Conservation (phyloP, 2,888 invertebrate species). For the Ophraella communa region DNA sequence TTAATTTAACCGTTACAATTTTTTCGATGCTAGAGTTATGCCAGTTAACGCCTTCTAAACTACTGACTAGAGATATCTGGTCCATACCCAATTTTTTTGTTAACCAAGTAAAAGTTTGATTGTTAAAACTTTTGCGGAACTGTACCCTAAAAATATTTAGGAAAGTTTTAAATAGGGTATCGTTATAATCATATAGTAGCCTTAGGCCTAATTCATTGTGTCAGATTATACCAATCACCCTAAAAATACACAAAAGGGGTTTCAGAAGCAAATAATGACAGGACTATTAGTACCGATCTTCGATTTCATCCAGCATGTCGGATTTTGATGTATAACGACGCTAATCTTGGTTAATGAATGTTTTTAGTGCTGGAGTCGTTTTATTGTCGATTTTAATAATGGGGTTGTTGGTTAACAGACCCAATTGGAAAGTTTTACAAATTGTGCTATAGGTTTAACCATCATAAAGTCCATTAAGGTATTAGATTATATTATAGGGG, state of each 20-base stretch:
- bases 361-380: slow-evolving; percentile 20
- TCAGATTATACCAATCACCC: neutral
- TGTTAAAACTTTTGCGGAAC: too few relatives aligned
- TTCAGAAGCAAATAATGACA: slow-evolving; percentile 7
- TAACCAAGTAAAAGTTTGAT: too few relatives aligned
- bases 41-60: too few relatives aligned
- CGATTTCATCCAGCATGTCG: slow-evolving; percentile 16
- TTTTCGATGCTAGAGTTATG: too few relatives aligned
- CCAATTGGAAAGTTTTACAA: slow-evolving; percentile 16
- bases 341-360: slow-evolving; percentile 34
- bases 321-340: slow-evolving; percentile 34
- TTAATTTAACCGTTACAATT: too few relatives aligned
- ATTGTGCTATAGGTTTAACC: slow-evolving; percentile 12
- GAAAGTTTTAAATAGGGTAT: too few relatives aligned
- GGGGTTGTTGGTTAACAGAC: slow-evolving; percentile 7
- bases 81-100: too few relatives aligned
- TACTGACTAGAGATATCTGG: too few relatives aligned
- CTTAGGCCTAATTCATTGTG: neutral
- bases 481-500: slow-evolving; percentile 15
- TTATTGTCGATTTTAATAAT: slow-evolving; percentile 29
- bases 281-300: slow-evolving; percentile 22
- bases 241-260: neutral
- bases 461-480: slow-evolving; percentile 26
- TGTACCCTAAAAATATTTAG: too few relatives aligned
- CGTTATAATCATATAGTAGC: too few relatives aligned